Percentiles rank a stretch among this genome's conserved stretches.
phyloP scores from a whole-genome alignment of 1,140 invertebrate species.

The Drosophila ohnishii region DNA sequence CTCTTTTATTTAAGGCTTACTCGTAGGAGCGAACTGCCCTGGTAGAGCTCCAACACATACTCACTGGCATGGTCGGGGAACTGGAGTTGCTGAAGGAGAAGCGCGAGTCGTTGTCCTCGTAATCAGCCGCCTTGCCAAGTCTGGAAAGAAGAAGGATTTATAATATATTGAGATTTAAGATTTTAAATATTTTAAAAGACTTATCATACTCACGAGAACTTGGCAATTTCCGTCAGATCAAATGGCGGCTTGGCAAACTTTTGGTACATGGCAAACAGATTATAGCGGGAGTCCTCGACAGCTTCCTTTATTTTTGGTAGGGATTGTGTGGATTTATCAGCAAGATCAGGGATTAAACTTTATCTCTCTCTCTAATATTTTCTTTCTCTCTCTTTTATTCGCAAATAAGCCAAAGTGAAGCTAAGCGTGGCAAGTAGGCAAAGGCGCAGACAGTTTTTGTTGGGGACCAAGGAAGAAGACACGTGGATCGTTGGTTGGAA shows the following conservation, averaged over 20 bases:
- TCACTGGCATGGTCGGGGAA: constrained; percentile 87
- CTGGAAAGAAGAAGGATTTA: constrained; percentile 27
- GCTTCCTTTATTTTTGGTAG: constrained; percentile 63
- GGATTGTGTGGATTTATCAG: constrained; percentile 27
- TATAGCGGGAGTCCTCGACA: constrained; percentile 79
- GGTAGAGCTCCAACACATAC: constrained; percentile 71
- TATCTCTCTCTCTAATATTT: background rate
- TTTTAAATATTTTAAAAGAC: background rate
- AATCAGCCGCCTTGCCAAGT: constrained; percentile 66
- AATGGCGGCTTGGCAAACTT: constrained; percentile 82
- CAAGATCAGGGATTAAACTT: constrained; percentile 47
- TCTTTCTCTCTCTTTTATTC: constrained; percentile 7
- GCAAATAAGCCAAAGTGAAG: constrained; percentile 11
- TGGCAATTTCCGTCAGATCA: constrained; percentile 80
- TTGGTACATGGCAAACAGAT: constrained; percentile 82
- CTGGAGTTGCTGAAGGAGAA: constrained; percentile 90
- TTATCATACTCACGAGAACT: constrained; percentile 74
- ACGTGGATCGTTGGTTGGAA: constrained; percentile 51
- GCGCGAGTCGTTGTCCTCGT: constrained; percentile 85
- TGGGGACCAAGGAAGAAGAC: constrained; percentile 51
- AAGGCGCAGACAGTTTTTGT: constrained; percentile 11
- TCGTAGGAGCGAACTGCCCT: constrained; percentile 2
- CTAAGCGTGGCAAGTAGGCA: constrained; percentile 48
- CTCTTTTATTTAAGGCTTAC: constrained; percentile 25
- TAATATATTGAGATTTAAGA: background rate